Base-by-base conservation (phyloP, 2,113 vertebrate genomes). In the Penelope pileata region DNA sequence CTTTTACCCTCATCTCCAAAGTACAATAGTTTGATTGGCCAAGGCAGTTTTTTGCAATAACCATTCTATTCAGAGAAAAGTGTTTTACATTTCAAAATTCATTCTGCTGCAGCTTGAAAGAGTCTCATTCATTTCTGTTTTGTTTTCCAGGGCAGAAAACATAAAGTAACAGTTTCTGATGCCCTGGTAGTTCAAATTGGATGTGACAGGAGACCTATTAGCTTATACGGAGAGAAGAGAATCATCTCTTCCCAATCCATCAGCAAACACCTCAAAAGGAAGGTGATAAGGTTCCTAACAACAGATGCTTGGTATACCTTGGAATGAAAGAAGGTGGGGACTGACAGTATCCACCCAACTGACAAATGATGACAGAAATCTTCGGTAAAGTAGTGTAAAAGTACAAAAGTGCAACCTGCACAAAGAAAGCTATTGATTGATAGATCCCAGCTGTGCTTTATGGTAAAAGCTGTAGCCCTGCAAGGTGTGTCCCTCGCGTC, bases 191-290 rank as follows among this genome's bases (percentile, higher is more conserved):
- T 64, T 75, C 34, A 95, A 94, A 94, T 48, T 86, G 38, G 50
- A 91, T 94, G 69, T 83, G 88, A 90, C 73, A 93, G 80, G 80
- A 88, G 91, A 92, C 64, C 86, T 86, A 72, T 77, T 83, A 83
- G 64, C 47, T 94, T 90, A 47, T 69, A 83, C 7, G 78, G 38
- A 59, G 67, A 86, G 23, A 74, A 24, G 34, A 91, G 73, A 78
- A 43, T 32, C 68, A 67, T 86, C 64, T 66, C 84, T 86, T 86
- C 60, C 70, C 74, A 79, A 48, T 84, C 47, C 56, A 72, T 84
- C 91, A 91, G 53, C 69, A 60, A 93, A 74, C 47, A 81, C 53
- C 69, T 86, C 87, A 75, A 54, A 89, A 72, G 47, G 47, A 68
- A 72, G 48, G 69, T 43, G 68, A 84, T 83, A 75, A 43, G 26